phyloP scores from a whole-genome alignment of 2,113 vertebrate species.

The Daphoenositta chrysoptera region DNA sequence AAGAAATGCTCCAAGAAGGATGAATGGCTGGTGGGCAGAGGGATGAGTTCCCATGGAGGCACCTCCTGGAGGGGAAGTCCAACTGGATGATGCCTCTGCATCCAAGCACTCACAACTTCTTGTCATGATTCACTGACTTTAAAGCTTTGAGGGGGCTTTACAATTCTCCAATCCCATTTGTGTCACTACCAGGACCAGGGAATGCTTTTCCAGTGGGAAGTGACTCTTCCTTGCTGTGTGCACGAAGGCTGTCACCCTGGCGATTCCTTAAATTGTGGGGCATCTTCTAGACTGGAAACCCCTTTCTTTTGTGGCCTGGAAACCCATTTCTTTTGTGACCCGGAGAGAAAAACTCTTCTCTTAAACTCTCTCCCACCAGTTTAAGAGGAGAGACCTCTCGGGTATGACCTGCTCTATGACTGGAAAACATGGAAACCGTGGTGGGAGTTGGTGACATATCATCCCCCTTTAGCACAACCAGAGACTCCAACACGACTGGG shows the following conservation, averaged over 20 bases:
- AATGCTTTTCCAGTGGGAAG: background rate
- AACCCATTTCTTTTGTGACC: background rate
- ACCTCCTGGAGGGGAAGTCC: background rate
- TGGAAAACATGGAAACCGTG: background rate
- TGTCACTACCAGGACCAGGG: background rate
- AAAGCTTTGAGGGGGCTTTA: background rate
- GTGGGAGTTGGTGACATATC: rapidly evolving
- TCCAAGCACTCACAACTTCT: background rate
- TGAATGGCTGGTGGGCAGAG: background rate
- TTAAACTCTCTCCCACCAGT: background rate
- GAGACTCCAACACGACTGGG: rapidly evolving
- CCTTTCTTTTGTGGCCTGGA: background rate
- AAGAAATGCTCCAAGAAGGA: background rate
- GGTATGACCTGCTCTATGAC: rapidly evolving
- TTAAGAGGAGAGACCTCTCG: background rate
- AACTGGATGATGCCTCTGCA: background rate
- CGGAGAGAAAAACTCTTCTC: background rate
- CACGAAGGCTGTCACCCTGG: background rate
- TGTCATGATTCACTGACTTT: background rate
- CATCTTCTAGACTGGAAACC: background rate
- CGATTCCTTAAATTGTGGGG: background rate
- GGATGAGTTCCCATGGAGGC: background rate
- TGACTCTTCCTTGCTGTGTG: background rate
- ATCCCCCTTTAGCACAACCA: rapidly evolving
- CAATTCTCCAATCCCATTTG: background rate